Evolutionary conservation across 2,888 invertebrate species (phyloP).

Genomic region (Trisateles emortualis): DNA sequence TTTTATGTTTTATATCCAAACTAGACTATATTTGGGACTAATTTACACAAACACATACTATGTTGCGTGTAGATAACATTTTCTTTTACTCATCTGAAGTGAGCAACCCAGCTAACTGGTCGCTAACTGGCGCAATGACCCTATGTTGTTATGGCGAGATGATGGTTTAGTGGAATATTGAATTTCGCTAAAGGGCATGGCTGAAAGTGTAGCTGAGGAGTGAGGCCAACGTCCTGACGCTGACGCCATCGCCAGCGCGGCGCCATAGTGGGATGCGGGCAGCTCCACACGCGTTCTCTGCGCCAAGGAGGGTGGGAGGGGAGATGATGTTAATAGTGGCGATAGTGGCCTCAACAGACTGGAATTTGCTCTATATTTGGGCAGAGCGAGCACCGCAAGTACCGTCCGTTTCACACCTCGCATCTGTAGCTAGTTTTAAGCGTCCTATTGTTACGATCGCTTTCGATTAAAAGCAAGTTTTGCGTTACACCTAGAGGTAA

Average conservation of each 20-base stretch:
- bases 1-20: too few relatives aligned
- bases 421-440: conserved; percentile 8
- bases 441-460: not conserved
- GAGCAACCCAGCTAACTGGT: too few relatives aligned
- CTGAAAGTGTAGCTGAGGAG: conserved; percentile 9
- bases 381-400: conserved; percentile 40
- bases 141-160: not conserved
- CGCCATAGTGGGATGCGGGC: conserved; percentile 27
- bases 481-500: conserved; percentile 19
- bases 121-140: too few relatives aligned
- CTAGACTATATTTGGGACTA: too few relatives aligned
- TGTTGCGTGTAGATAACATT: too few relatives aligned
- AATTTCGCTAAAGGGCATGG: conserved; percentile 10
- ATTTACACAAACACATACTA: too few relatives aligned
- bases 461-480: not conserved
- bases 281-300: conserved; percentile 15
- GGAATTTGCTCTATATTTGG: conserved; percentile 68
- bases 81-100: too few relatives aligned
- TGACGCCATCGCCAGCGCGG: conserved; percentile 22
- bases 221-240: conserved; percentile 18
- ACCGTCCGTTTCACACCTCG: conserved; percentile 25
- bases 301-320: conserved; percentile 19
- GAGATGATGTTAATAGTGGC: conserved; percentile 19
- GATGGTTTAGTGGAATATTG: not conserved
- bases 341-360: conserved; percentile 38